A percentile compares a stretch with the other conserved stretches of the same genome.
Evolutionary conservation across 2,797 vertebrate species (phyloP).

Genomic region (Trachops cirrhosus): DNA sequence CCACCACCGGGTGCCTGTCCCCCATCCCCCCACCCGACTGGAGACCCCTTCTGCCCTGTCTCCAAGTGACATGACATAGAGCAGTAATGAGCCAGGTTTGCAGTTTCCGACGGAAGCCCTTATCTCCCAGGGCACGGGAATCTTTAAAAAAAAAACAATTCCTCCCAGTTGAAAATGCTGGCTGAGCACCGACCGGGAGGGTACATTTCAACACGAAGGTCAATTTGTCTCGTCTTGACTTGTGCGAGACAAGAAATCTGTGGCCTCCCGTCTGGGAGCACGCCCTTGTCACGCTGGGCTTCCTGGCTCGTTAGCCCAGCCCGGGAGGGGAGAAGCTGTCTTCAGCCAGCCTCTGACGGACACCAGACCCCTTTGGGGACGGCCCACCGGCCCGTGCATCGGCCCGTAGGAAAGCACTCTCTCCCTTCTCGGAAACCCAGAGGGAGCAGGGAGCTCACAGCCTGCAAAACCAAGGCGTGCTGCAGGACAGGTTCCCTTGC

Average conservation of each 20-base stretch:
- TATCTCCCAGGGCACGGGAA: fast-evolving
- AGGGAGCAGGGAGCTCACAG: fast-evolving
- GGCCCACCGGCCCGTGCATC: neutral
- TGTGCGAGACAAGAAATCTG: neutral
- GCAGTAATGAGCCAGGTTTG: neutral
- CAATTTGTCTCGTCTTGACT: neutral
- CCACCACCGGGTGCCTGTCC: fast-evolving
- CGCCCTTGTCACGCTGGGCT: fast-evolving
- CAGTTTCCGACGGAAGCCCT: neutral
- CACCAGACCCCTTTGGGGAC: fast-evolving
- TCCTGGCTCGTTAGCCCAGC: constrained; percentile 8
- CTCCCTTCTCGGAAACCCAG: no score
- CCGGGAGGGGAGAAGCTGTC: neutral
- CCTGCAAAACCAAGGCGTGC: fast-evolving
- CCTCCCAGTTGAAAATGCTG: neutral
- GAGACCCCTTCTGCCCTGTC: neutral
- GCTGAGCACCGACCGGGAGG: neutral
- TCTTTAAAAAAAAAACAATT: neutral
- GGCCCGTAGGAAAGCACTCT: fast-evolving
- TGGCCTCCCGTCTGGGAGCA: neutral
- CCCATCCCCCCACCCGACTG: fast-evolving
- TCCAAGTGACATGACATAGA: neutral
- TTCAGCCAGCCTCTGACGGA: neutral
- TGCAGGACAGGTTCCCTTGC: fast-evolving
- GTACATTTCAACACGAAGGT: neutral